Evolutionary conservation across 2,888 invertebrate species (phyloP), one percentile per base, ranked within the genome.

Genomic region (Troides oblongomaculatus): DNA sequence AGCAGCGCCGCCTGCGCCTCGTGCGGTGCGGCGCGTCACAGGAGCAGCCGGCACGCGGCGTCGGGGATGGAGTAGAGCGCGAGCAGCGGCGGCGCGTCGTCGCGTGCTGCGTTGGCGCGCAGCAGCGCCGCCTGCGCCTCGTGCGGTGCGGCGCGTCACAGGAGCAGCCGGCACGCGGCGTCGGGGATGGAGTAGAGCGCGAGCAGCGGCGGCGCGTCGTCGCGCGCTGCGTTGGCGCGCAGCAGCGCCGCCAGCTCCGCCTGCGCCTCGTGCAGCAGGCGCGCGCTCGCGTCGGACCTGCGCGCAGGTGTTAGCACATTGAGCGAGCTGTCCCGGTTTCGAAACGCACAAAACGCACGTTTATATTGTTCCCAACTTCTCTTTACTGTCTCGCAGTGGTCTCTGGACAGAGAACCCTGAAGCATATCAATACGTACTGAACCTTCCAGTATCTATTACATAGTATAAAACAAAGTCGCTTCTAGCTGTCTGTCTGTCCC

Each of bases 131-230:
- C 21, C 21, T 21, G 21, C 21, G 21, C 21, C 21, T 21, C 21
- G 21, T 21, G 21, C 21, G 21, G 21, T 1, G 53, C 56, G 5
- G 17, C 58, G 58, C 68, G 74, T 80, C 78, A 82, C 61, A 81
- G 79, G 62, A 83, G 78, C 6, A 83, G 72, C 6, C 86, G 77
- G 73, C 89, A 89, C 1, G 89, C 17, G 0, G 85, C 86, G 63
- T 92, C 90, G 0, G 87, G 86, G 81, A 92, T 89, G 0, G 91
- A 91, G 67, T 88, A 91, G 0, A 91, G 73, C 0, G 89, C 91
- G 66, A 84, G 88, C 0, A 92, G 74, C 56, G 87, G 86, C 0
- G 81, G 84, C 71, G 53, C 53, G n/a, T 92, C 91, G 0, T 90
- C 92, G 0, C 83, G 46, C 0, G 80, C 79, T 0, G 86, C 76